Evolutionary conservation across 2,888 invertebrate species (phyloP).

Genomic region (Eremobia ochroleuca): DNA sequence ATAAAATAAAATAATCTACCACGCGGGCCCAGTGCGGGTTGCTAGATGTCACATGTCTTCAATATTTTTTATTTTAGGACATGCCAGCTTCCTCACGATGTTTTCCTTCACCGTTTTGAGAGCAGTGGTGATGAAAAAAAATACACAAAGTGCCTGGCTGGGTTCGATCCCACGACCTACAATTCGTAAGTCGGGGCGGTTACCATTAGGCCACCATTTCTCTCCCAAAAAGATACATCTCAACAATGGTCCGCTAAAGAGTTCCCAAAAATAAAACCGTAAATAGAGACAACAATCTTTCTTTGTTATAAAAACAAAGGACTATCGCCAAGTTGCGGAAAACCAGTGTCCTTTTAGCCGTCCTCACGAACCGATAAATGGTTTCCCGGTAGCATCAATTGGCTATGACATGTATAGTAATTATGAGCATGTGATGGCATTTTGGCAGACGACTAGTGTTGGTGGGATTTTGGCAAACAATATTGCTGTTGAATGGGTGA

Average conservation of each 20-base stretch:
- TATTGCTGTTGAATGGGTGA: not conserved
- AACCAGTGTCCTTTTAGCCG: slow-evolving; percentile 71
- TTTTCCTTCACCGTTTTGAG: too few species aligned
- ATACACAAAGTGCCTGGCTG: too few species aligned
- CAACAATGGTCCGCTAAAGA: not conserved
- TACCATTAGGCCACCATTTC: too few species aligned
- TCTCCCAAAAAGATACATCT: too few species aligned
- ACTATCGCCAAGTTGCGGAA: slow-evolving; percentile 71
- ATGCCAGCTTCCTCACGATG: too few species aligned
- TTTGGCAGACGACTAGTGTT: slow-evolving; percentile 33
- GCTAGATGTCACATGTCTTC: too few species aligned
- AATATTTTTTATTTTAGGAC: too few species aligned
- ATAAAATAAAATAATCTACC: too few species aligned
- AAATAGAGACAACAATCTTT: slow-evolving; percentile 65
- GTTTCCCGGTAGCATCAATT: slow-evolving; percentile 75
- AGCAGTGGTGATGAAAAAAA: too few species aligned
- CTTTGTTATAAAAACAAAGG: slow-evolving; percentile 76
- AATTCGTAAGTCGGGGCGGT: too few species aligned
- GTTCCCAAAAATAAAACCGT: slow-evolving; percentile 5
- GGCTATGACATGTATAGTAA: slow-evolving; percentile 70
- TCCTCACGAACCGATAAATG: slow-evolving; percentile 75
- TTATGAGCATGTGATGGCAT: slow-evolving; percentile 57
- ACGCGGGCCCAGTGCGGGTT: too few species aligned
- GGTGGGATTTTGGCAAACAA: slow-evolving; percentile 3
- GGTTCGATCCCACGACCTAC: too few species aligned